Percentiles rank a stretch among this genome's conserved stretches.
Conservation (phyloP, 2,888 invertebrate species). For the Phlogophora meticulosa region DNA sequence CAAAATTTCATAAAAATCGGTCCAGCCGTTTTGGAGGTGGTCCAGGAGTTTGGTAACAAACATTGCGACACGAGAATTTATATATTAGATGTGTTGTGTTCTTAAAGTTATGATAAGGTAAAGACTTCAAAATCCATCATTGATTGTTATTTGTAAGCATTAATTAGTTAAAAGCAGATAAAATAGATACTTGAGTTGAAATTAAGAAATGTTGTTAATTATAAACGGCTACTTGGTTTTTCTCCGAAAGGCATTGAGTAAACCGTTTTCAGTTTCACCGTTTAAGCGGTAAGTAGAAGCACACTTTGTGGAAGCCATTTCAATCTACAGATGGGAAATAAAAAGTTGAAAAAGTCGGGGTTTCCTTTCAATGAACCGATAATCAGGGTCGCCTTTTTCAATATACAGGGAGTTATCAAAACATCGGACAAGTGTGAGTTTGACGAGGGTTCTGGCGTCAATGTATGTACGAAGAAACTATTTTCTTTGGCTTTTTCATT, state of each 20-base stretch:
- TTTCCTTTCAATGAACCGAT: slow-evolving; percentile 62
- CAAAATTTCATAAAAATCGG: no score
- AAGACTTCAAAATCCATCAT: neutral
- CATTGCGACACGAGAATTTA: no score
- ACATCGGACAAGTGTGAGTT: slow-evolving; percentile 58
- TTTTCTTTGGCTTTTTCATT: slow-evolving; percentile 53
- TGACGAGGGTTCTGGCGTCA: slow-evolving; percentile 62
- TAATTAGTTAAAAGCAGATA: slow-evolving; percentile 2
- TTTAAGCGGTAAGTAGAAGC: slow-evolving; percentile 30
- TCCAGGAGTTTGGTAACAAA: no score
- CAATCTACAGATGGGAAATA: slow-evolving; percentile 54
- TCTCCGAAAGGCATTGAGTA: slow-evolving; percentile 8
- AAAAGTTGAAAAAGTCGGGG: slow-evolving; percentile 50
- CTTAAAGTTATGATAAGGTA: neutral
- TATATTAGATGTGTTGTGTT: no score
- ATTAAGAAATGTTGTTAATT: neutral
- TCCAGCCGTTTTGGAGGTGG: no score
- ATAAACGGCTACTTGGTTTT: slow-evolving; percentile 26
- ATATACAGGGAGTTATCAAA: slow-evolving; percentile 65
- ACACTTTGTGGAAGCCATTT: slow-evolving; percentile 42
- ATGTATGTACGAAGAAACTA: slow-evolving; percentile 48
- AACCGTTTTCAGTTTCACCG: slow-evolving; percentile 29
- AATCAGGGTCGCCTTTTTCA: slow-evolving; percentile 67
- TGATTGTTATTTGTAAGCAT: neutral
- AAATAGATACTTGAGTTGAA: slow-evolving; percentile 3